A percentile compares a stretch with the other conserved stretches of the same genome.
Conservation (phyloP, 2,113 vertebrate species). For the Cochlearius cochlearius region DNA sequence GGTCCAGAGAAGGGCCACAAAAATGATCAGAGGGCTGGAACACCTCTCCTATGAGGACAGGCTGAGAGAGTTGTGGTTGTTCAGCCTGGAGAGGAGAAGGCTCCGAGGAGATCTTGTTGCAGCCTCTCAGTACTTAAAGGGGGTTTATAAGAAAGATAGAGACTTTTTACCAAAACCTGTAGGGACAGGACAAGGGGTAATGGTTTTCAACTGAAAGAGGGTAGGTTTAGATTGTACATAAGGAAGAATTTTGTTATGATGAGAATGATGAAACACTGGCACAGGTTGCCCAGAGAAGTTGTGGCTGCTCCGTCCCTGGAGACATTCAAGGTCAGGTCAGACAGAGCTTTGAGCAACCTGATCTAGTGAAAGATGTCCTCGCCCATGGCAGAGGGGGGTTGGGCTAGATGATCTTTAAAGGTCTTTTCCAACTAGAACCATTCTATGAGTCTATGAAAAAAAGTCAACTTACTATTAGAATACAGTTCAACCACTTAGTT, state of each 20-base stretch:
- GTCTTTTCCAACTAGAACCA: not conserved
- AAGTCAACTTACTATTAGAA: rapidly evolving
- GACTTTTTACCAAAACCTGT: not conserved
- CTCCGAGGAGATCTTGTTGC: rapidly evolving
- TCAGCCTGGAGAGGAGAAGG: not conserved
- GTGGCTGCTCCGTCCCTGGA: not conserved
- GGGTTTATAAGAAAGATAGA: not conserved
- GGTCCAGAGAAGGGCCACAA: not conserved
- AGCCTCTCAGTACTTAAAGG: not conserved
- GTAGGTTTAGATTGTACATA: not conserved
- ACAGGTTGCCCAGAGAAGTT: not conserved
- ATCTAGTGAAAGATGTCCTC: not conserved
- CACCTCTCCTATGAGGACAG: rapidly evolving
- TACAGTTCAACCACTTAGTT: not conserved
- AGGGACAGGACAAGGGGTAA: rapidly evolving
- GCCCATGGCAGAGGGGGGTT: rapidly evolving
- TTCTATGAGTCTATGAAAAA: not conserved
- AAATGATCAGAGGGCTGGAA: not conserved
- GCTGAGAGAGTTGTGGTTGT: not conserved
- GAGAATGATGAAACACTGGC: not conserved
- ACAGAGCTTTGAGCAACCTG: not conserved
- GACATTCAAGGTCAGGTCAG: not conserved
- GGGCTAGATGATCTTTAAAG: not conserved
- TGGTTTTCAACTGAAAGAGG: not conserved
- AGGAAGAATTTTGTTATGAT: not conserved